A percentile compares a stretch with the other conserved stretches of the same genome.
These are phyloP conservation scores for Amiota minor DNA, from an alignment of 2,888 invertebrate species.

Conservation along the genomic window DNA sequence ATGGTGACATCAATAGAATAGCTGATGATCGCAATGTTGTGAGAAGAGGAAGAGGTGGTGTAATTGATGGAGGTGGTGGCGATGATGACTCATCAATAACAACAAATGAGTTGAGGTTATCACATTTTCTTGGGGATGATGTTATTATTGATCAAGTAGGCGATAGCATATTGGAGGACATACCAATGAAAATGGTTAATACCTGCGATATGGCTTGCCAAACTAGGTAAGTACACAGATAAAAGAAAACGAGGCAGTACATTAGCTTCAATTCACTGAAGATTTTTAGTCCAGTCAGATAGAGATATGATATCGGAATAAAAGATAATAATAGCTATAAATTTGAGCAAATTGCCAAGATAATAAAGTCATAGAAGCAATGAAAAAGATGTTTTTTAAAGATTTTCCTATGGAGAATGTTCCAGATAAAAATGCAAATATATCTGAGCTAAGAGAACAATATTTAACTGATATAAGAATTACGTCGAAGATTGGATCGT, in stretches of 20 bases:
- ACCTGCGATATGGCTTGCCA: constrained; percentile 87
- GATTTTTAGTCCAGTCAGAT: too few relatives aligned
- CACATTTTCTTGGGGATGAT: neutral
- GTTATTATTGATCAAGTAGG: neutral
- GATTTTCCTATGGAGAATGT: too few relatives aligned
- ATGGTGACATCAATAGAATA: constrained; percentile 36
- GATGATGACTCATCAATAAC: constrained; percentile 58
- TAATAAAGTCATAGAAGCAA: too few relatives aligned
- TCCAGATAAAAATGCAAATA: too few relatives aligned
- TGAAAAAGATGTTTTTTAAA: too few relatives aligned
- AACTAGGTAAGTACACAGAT: constrained; percentile 80
- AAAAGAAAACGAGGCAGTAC: neutral
- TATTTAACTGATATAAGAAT: too few relatives aligned
- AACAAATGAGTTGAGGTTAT: constrained; percentile 53
- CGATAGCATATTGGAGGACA: constrained; percentile 41
- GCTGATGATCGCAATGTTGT: constrained; percentile 31
- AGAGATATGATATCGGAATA: too few relatives aligned
- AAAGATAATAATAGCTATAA: too few relatives aligned
- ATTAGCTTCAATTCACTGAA: too few relatives aligned
- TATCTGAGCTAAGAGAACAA: too few relatives aligned
- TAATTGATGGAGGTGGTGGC: constrained; percentile 29
- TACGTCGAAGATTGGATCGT: too few relatives aligned
- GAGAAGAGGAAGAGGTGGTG: neutral
- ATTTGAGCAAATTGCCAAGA: too few relatives aligned
- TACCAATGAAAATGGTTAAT: constrained; percentile 67